Conservation (phyloP, 2,113 vertebrate genomes). For the Climacteris rufus region DNA sequence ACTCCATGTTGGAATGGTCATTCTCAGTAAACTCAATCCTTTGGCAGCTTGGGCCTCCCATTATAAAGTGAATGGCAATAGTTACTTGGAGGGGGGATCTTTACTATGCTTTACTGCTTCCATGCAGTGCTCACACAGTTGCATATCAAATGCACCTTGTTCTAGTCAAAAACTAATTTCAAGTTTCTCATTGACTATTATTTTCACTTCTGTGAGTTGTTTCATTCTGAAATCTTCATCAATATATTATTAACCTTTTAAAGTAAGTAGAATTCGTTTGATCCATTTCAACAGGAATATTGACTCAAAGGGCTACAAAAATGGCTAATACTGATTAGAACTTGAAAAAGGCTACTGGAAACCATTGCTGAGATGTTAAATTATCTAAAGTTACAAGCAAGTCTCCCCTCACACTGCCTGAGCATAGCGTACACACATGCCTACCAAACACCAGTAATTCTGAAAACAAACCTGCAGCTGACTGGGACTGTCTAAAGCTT, state of each 20-base stretch:
- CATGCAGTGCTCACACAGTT: background rate
- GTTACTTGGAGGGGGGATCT: background rate
- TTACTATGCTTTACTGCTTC: background rate
- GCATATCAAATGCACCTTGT: background rate
- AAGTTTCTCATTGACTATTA: background rate
- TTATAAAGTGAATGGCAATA: background rate
- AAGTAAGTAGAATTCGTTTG: background rate
- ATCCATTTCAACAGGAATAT: background rate
- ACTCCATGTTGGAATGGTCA: background rate
- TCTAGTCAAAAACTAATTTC: background rate
- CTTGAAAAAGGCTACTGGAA: background rate
- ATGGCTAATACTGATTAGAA: background rate
- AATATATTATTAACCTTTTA: background rate
- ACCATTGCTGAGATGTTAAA: background rate
- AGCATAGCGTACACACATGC: accelerated
- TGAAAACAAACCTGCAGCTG: background rate
- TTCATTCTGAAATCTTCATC: background rate
- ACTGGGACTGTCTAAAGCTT: background rate
- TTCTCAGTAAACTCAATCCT: background rate
- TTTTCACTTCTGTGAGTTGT: background rate
- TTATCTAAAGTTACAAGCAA: background rate
- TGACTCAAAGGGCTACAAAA: background rate
- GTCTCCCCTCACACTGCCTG: background rate
- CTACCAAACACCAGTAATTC: background rate
- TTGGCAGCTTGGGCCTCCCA: background rate